A percentile compares a stretch with the other conserved stretches of the same genome.
phyloP scores from a whole-genome alignment of 2,113 vertebrate species.

The Lagopus leucura region DNA sequence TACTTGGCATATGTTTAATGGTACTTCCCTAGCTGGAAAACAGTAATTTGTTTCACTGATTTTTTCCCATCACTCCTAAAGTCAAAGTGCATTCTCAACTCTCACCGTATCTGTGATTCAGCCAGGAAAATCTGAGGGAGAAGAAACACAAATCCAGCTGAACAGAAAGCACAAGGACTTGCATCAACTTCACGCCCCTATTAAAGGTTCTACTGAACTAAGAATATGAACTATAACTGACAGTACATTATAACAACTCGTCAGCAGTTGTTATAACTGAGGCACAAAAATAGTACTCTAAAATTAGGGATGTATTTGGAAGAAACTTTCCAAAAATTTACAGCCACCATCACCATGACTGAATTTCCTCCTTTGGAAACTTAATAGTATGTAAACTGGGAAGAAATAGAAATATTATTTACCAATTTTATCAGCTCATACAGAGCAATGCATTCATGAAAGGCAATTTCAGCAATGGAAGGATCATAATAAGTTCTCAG shows the following conservation, averaged over 20 bases:
- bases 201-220: background rate
- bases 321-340: background rate
- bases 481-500: background rate
- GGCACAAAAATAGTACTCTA: background rate
- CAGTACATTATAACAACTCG: background rate
- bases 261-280: background rate
- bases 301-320: background rate
- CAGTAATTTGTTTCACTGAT: constrained; percentile 76
- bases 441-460: background rate
- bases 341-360: background rate
- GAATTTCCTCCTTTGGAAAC: background rate
- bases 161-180: background rate
- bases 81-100: constrained; percentile 62
- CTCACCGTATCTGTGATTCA: constrained; percentile 12
- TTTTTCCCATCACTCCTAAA: constrained; percentile 69
- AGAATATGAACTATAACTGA: background rate
- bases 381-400: background rate
- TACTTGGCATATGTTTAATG: constrained; percentile 80
- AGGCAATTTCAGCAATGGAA: background rate
- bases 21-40: constrained; percentile 74
- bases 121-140: constrained; percentile 8
- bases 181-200: background rate
- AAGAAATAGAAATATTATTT: background rate
- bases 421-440: background rate
- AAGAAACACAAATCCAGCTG: background rate